phyloP scores from a whole-genome alignment of 2,888 invertebrate species.

The Platerodrilus igneus region DNA sequence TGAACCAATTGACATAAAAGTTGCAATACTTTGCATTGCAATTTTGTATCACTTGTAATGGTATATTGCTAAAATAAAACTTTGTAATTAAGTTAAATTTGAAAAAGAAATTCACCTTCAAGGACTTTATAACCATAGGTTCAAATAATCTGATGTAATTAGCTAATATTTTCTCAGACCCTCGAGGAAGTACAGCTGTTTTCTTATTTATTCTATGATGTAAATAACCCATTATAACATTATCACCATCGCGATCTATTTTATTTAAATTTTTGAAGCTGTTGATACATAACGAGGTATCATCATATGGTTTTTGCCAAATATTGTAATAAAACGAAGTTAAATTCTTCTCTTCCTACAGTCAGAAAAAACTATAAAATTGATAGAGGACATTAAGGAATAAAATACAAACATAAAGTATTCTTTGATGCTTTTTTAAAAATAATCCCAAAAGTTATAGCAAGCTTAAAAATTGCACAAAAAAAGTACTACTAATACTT shows the following conservation, averaged over 20 bases:
- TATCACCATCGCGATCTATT: slow-evolving; percentile 42
- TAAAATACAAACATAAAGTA: too few relatives aligned
- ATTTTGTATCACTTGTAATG: slow-evolving; percentile 72
- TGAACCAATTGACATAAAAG: slow-evolving; percentile 83
- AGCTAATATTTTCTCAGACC: slow-evolving; percentile 58
- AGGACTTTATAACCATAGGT: slow-evolving; percentile 88
- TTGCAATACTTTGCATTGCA: slow-evolving; percentile 81
- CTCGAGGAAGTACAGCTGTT: slow-evolving; percentile 45
- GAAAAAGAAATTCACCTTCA: slow-evolving; percentile 58
- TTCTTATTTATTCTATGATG: slow-evolving; percentile 45
- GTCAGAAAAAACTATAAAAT: slow-evolving; percentile 9
- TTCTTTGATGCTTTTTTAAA: slow-evolving; percentile 5
- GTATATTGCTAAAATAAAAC: slow-evolving; percentile 69
- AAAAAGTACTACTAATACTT: too few relatives aligned
- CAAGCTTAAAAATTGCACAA: too few relatives aligned
- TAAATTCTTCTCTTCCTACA: slow-evolving; percentile 23
- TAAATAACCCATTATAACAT: slow-evolving; percentile 45
- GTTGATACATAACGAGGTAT: slow-evolving; percentile 37
- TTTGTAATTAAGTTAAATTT: slow-evolving; percentile 23
- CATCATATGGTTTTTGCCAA: slow-evolving; percentile 43
- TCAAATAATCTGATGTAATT: slow-evolving; percentile 90
- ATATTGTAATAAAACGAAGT: slow-evolving; percentile 45
- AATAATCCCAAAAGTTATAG: slow-evolving; percentile 3
- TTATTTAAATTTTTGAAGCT: slow-evolving; percentile 39
- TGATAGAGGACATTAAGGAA: neutral